Base-by-base conservation (phyloP, 2,797 vertebrate species). In the Telmatherina bonti region DNA sequence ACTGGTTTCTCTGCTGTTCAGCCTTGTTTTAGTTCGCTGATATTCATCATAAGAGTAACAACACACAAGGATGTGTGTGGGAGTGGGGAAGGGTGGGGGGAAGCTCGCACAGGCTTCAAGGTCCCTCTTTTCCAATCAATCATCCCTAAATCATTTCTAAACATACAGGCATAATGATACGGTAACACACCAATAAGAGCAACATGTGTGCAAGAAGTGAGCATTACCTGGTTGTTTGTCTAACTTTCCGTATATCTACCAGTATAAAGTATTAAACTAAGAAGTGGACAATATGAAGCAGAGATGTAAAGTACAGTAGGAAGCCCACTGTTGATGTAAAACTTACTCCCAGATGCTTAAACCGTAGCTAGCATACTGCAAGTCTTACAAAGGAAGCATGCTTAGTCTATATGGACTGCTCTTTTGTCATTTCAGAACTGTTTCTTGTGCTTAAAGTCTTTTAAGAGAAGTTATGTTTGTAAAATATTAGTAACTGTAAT, bases 11-110 rank as follows among this genome's bases (percentile, higher is more conserved):
- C 67, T 86, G 78, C 91, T 86, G 81, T 85, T 82, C 86, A n/a
- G 81, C 82, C 82, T 91, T 91, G 84, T 93, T 94, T 89, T 88
- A 91, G 75, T 82, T 55, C 80, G 57, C 74, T 89, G 93, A 94
- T 94, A 93, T 72, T 72, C 84, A 92, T 95, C 93, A 83, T 65
- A 89, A 90, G 74, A 92, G 76, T 84, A 93, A 93, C 91, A 91
- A 72, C 74, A 60, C 70, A 72, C 72, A 58, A 74, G 76, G 81
- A 77, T 58, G 73, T 83, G 66, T 58, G 68, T 58, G 52, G 81
- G 72, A 71, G 80, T 11, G 38, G 55, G 12, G 51, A 70, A 2
- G 59, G 73, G 47, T 38, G 33, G 29, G 54, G 41, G 54, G 45
- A 67, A 11, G 49, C 69, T 62, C 16, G 36, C 9, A 6, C 63